Percentiles rank a stretch among this genome's conserved stretches.
These are phyloP conservation scores for Nerophis lumbriciformis DNA, from an alignment of 2,113 vertebrate genomes.

Conservation along the genomic window DNA sequence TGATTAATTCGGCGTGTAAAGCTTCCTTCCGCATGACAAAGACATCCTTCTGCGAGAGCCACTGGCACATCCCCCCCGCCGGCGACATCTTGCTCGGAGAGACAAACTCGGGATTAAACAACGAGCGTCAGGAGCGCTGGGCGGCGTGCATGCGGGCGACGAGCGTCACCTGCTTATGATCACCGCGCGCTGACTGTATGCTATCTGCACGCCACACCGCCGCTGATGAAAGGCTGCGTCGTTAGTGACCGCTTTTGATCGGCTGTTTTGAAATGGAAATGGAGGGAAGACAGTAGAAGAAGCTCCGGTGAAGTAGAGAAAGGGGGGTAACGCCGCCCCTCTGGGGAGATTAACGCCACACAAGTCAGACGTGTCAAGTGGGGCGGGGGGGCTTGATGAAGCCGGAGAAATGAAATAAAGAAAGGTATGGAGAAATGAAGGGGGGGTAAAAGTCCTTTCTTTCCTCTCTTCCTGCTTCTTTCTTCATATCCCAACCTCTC, in stretches of 20 bases:
- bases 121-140: constrained; percentile 52
- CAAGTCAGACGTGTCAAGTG: constrained; percentile 73
- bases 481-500: constrained; percentile 66
- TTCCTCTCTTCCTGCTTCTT: constrained; percentile 52
- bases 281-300: constrained; percentile 37
- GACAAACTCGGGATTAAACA: constrained; percentile 65
- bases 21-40: constrained; percentile 56
- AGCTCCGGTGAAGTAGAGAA: constrained; percentile 53
- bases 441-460: constrained; percentile 60
- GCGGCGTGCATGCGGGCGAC: constrained; percentile 43
- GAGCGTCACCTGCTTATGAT: constrained; percentile 62
- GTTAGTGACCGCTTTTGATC: constrained; percentile 71
- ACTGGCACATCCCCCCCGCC: constrained; percentile 51
- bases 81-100: constrained; percentile 62
- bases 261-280: constrained; percentile 78
- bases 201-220: constrained; percentile 54
- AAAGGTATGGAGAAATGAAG: constrained; percentile 52
- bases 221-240: constrained; percentile 68
- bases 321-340: constrained; percentile 63
- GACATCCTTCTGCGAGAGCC: constrained; percentile 59
- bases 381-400: constrained; percentile 74
- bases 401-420: constrained; percentile 31
- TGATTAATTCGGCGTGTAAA: constrained; percentile 51
- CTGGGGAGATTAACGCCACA: constrained; percentile 71
- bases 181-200: constrained; percentile 57